phyloP scores from a whole-genome alignment of 2,888 invertebrate species.

The Antheraea assamensis region DNA sequence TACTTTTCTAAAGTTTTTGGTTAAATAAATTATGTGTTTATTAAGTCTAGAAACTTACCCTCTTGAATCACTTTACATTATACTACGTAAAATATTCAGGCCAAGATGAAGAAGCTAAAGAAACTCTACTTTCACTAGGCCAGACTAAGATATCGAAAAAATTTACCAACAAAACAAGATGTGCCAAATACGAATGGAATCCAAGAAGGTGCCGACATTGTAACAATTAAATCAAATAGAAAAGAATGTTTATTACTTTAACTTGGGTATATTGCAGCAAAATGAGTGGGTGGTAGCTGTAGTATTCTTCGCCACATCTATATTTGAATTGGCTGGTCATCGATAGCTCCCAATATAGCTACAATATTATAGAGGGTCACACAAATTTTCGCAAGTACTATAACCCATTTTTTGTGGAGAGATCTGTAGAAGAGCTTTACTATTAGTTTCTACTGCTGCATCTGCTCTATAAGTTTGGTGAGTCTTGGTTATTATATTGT shows the following conservation, averaged over 20 bases:
- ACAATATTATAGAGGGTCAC: conserved; percentile 55
- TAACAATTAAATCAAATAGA: conserved; percentile 46
- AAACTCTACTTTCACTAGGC: conserved; percentile 41
- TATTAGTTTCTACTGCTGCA: conserved; percentile 49
- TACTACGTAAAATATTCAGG: conserved; percentile 45
- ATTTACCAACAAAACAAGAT: conserved; percentile 35
- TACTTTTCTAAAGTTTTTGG: too few species aligned
- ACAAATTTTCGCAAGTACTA: conserved; percentile 42
- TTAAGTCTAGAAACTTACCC: too few species aligned
- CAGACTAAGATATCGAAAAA: conserved; percentile 45
- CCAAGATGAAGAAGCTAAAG: conserved; percentile 38
- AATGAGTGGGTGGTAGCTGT: conserved; percentile 51
- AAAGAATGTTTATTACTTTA: conserved; percentile 45
- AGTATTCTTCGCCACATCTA: conserved; percentile 46
- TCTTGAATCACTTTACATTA: neutral
- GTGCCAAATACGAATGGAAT: conserved; percentile 28
- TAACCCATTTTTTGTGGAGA: conserved; percentile 55
- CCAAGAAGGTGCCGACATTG: conserved; percentile 45
- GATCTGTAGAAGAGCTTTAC: conserved; percentile 44
- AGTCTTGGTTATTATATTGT: conserved; percentile 28
- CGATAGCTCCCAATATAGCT: conserved; percentile 46
- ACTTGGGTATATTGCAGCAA: conserved; percentile 45
- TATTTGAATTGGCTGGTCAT: conserved; percentile 50
- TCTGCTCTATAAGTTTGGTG: conserved; percentile 52
- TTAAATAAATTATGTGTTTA: too few species aligned